A percentile compares a stretch with the other conserved stretches of the same genome.
Evolutionary conservation across 2,888 invertebrate genomes (phyloP).

Genomic region (Amphipoea lucens): DNA sequence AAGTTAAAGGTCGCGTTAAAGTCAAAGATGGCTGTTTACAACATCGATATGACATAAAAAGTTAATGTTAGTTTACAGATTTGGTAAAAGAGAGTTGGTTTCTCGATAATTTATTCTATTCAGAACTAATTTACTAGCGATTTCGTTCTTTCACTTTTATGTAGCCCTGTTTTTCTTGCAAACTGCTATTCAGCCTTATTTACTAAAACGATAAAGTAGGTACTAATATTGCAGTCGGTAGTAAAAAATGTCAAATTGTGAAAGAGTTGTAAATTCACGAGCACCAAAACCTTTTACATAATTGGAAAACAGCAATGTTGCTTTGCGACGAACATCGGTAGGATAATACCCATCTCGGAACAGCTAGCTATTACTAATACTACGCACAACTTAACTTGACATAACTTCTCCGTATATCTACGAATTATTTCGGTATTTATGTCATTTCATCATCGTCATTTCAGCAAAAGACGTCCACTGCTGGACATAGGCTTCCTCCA

Average conservation of each 20-base stretch:
- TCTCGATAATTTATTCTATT: too few relatives aligned
- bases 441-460: too few relatives aligned
- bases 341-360: not conserved
- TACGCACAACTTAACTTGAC: too few relatives aligned
- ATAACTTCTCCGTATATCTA: too few relatives aligned
- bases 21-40: not conserved
- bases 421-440: too few relatives aligned
- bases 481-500: too few relatives aligned
- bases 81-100: not conserved
- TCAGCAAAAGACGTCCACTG: too few relatives aligned
- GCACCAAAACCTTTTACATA: not conserved
- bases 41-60: not conserved
- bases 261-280: not conserved
- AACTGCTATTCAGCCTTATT: not conserved
- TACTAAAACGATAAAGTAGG: not conserved
- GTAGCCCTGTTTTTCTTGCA: not conserved
- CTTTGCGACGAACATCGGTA: not conserved
- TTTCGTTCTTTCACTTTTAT: not conserved
- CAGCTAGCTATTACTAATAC: too few relatives aligned
- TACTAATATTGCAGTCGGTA: not conserved
- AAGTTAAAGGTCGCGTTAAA: too few relatives aligned
- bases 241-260: not conserved
- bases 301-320: not conserved
- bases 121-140: not conserved
- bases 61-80: not conserved